Conservation (phyloP, 2,113 vertebrate species). For the Leiothrix lutea region DNA sequence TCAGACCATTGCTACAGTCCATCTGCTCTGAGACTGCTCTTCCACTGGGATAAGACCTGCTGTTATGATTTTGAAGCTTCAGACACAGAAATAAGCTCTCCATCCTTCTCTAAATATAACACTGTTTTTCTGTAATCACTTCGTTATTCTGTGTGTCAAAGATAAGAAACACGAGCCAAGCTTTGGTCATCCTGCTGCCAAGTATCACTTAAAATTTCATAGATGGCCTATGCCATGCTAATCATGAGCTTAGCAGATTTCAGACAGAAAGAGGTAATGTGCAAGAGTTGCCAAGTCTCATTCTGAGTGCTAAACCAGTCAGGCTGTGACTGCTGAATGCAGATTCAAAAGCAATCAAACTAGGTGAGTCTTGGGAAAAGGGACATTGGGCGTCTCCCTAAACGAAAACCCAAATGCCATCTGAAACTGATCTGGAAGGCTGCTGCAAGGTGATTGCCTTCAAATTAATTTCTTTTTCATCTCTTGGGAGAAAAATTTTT, state of each 20-base stretch:
- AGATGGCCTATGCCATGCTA: slow-evolving; percentile 28
- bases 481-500: neutral
- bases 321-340: neutral
- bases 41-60: neutral
- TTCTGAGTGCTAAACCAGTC: slow-evolving; percentile 6
- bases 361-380: neutral
- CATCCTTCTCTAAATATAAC: slow-evolving; percentile 9
- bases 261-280: slow-evolving; percentile 8
- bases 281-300: neutral
- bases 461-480: neutral
- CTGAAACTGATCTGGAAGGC: neutral
- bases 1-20: slow-evolving; percentile 1
- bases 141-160: slow-evolving; percentile 15
- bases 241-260: slow-evolving; percentile 11
- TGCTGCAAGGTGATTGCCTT: neutral
- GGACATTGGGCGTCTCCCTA: neutral
- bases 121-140: slow-evolving; percentile 29
- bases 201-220: slow-evolving; percentile 34
- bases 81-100: slow-evolving; percentile 19
- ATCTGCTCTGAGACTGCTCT: slow-evolving; percentile 36
- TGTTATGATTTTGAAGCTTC: slow-evolving; percentile 2
- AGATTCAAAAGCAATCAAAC: neutral
- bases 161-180: slow-evolving; percentile 44
- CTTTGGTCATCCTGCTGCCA: slow-evolving; percentile 42
- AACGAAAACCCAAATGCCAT: neutral